phyloP scores from a whole-genome alignment of 2,888 invertebrate species.

The Metacarcinus magister region DNA sequence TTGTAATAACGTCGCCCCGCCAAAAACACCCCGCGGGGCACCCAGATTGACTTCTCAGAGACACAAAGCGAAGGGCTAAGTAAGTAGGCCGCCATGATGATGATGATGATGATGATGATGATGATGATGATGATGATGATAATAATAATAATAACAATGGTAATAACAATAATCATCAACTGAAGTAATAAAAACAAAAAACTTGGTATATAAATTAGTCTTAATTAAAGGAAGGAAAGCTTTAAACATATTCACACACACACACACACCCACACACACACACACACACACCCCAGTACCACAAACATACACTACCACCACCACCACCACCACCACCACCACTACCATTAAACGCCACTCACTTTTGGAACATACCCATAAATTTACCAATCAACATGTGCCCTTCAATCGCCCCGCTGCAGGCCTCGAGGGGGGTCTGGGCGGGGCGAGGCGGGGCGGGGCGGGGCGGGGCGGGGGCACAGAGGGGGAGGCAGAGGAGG shows the following conservation, averaged over 20 bases:
- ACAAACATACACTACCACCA: too few relatives aligned
- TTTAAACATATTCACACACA: too few relatives aligned
- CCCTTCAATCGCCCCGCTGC: neutral
- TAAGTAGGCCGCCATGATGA: too few relatives aligned
- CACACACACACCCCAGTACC: too few relatives aligned
- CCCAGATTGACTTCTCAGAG: neutral
- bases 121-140: neutral
- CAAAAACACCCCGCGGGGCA: constrained; percentile 14
- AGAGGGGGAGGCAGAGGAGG: neutral
- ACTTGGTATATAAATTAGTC: too few relatives aligned
- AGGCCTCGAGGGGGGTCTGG: neutral
- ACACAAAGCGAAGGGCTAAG: neutral
- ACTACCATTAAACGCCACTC: neutral
- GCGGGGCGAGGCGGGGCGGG: neutral
- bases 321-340: too few relatives aligned
- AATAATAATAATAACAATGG: neutral
- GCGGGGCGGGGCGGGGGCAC: neutral
- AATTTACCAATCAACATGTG: neutral
- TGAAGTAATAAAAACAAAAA: neutral
- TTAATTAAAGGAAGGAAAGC: too few relatives aligned
- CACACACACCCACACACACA: too few relatives aligned
- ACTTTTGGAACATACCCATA: neutral
- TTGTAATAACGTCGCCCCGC: neutral
- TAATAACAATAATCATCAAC: neutral
- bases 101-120: too few relatives aligned